These are phyloP conservation scores for Cochlearius cochlearius DNA, from an alignment of 2,113 vertebrate species.

Conservation along the genomic window DNA sequence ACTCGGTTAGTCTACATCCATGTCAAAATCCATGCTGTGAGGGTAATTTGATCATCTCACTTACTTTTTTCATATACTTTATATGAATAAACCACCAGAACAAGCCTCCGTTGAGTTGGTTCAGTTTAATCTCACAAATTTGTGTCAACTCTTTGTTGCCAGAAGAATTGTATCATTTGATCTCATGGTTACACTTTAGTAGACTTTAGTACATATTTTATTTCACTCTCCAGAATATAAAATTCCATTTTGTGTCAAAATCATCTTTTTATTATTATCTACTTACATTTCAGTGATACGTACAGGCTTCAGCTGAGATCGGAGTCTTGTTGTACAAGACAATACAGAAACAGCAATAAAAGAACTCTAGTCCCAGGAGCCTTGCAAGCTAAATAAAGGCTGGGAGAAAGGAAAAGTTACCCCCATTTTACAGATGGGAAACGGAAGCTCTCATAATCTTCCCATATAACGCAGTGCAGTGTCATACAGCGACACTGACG, in stretches of 20 bases:
- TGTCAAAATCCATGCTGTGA: constrained; percentile 67
- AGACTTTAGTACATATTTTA: neutral
- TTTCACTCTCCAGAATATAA: constrained; percentile 27
- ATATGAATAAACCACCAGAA: constrained; percentile 24
- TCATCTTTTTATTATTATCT: constrained; percentile 46
- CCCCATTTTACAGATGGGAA: neutral
- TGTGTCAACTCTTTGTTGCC: constrained; percentile 25
- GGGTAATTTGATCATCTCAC: constrained; percentile 47
- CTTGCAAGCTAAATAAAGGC: neutral
- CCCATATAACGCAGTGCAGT: neutral
- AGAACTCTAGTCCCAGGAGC: neutral
- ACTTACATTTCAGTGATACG: constrained; percentile 36
- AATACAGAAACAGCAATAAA: neutral
- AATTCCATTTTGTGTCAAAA: constrained; percentile 53
- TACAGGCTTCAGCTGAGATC: constrained; percentile 3
- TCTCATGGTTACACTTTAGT: constrained; percentile 23
- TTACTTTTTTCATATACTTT: constrained; percentile 5
- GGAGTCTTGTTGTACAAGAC: neutral
- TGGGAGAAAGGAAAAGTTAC: constrained; percentile 7
- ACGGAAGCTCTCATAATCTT: neutral
- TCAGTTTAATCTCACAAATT: constrained; percentile 39
- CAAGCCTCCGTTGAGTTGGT: neutral
- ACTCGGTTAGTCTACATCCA: constrained; percentile 57
- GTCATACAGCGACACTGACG: neutral
- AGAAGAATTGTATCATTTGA: constrained; percentile 15